Conservation (phyloP, 2,888 invertebrate genomes). For the Sinohyriopsis cumingii region DNA sequence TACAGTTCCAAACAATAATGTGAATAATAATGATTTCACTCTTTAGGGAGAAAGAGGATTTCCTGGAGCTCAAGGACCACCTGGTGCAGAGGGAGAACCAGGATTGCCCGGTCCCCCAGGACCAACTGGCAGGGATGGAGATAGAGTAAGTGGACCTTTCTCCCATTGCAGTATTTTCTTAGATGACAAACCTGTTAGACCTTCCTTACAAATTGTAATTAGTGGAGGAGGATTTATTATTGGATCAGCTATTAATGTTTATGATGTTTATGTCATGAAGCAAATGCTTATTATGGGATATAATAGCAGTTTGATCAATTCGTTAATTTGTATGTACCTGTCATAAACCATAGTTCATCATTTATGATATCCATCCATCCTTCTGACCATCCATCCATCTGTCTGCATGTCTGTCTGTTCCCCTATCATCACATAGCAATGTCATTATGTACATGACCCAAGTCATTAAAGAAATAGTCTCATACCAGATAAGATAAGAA, state of each 20-base stretch:
- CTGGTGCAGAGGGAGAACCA: conserved; percentile 50
- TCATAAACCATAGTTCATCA: no score
- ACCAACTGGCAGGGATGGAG: conserved; percentile 51
- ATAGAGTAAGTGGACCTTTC: conserved; percentile 40
- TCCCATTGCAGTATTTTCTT: not conserved
- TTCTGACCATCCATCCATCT: not conserved
- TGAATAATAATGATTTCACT: conserved; percentile 1
- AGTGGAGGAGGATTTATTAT: not conserved
- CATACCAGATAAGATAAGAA: no score
- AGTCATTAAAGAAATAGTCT: no score
- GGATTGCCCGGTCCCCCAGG: conserved; percentile 52
- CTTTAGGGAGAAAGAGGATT: conserved; percentile 59
- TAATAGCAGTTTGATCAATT: no score
- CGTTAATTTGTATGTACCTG: no score
- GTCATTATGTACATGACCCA: no score
- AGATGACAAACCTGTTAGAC: not conserved
- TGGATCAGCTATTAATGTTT: no score
- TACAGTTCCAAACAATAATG: no score
- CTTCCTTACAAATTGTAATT: not conserved
- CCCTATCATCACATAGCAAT: no score
- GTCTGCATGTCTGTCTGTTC: not conserved
- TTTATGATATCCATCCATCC: no score
- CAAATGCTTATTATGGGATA: no score
- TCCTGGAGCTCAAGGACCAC: conserved; percentile 56
- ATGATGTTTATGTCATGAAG: no score